Base-by-base conservation (phyloP, 2,113 vertebrate species). In the Datnioides undecimradiatus region DNA sequence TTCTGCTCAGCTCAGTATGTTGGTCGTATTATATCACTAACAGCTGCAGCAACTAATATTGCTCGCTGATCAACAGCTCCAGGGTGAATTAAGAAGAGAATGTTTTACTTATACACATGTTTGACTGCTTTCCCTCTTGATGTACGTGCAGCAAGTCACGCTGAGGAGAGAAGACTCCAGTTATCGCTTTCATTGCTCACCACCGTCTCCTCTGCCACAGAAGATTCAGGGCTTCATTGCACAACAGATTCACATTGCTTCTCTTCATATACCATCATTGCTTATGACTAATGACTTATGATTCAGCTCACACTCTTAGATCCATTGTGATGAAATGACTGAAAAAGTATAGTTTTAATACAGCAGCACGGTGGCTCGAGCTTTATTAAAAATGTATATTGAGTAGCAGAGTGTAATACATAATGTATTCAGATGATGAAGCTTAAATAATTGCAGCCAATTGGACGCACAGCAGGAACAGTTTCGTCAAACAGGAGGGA, bases 1-100 rank as follows among this genome's bases (percentile, higher is more conserved):
- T 66, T 76, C 8, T 49, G 11, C 31, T 8, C 25, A 14, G 62
- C 62, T 73, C 58, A 68, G 55, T 38, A 19, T 62, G 49, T 11
- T 25, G 48, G 33, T 27, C 27, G 48, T 17, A 27, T 60, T 57
- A 16, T 43, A 48, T 73, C 45, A 38, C n/a, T 38, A 29, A 49
- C 49, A 14, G 58, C 51, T 70, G 62, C 14, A 41, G 74, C 54
- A 55, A 54, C 23, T 52, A n/a, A 79, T 45, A 29, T 27, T 58
- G 3, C 38, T 51, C 48, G 25, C 41, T 59, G 36, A 67, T 73
- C 45, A 60, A 71, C 58, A 58, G 70, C 83, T 84, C 74, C 13
- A 19, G 58, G 63, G 74, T 58, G 38, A 87, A 85, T 79, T 81
- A 79, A 76, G 19, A 71, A 68, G 62, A 76, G 62, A 34, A 45